A percentile compares a stretch with the other conserved stretches of the same genome.
Conservation (phyloP, 2,797 vertebrate species). For the Tamandua tetradactyla region DNA sequence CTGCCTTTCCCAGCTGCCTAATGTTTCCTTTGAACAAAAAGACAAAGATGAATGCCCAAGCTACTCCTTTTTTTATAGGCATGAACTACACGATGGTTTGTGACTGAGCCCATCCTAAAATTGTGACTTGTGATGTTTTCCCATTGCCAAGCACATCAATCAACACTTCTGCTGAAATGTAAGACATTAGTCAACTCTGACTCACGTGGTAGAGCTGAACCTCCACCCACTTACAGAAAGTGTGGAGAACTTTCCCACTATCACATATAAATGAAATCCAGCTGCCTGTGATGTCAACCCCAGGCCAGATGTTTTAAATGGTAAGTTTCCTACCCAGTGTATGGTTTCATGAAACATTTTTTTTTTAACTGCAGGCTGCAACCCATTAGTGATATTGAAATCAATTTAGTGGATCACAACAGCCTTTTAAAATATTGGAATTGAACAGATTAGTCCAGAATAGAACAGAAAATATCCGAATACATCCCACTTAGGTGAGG, state of each 20-base stretch:
- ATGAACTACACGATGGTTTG: not conserved
- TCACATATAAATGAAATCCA: constrained; percentile 61
- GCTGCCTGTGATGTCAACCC: constrained; percentile 12
- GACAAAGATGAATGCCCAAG: not conserved
- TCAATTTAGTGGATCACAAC: constrained; percentile 3
- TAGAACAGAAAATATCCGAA: not conserved
- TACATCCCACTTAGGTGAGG: not conserved
- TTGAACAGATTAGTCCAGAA: not conserved
- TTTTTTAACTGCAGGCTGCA: constrained; percentile 35
- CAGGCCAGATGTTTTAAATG: constrained; percentile 49
- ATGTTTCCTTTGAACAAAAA: not conserved
- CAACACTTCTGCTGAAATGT: constrained; percentile 18
- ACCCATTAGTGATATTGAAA: constrained; percentile 25
- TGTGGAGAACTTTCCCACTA: constrained; percentile 1
- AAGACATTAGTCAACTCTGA: not conserved
- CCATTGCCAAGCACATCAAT: not conserved
- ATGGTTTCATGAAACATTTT: constrained; percentile 2
- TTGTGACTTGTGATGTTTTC: not conserved
- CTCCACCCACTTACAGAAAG: not conserved
- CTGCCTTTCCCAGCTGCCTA: not conserved
- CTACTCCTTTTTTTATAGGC: not conserved
- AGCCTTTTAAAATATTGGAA: constrained; percentile 33
- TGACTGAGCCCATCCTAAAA: not conserved
- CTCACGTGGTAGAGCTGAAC: not conserved
- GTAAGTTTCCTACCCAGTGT: constrained; percentile 34